Conservation (phyloP, 2,888 invertebrate species). For the Epinotia brunnichana region DNA sequence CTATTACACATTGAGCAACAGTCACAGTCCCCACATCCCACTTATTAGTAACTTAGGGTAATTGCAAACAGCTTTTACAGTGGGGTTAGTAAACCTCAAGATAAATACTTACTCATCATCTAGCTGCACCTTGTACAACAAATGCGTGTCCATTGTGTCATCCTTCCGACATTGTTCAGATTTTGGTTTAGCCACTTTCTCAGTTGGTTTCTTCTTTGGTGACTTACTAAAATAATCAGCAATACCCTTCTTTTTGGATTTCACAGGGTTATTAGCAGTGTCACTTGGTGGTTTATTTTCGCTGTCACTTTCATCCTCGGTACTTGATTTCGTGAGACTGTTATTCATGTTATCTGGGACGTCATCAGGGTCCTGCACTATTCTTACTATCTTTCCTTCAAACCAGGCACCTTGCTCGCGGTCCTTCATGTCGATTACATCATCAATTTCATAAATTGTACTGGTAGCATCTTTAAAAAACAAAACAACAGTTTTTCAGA, state of each 20-base stretch:
- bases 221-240: slow-evolving; percentile 63
- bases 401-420: slow-evolving; percentile 88
- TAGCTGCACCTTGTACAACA: slow-evolving; percentile 76
- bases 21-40: too few species aligned
- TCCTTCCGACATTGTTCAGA: slow-evolving; percentile 39
- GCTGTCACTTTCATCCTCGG: slow-evolving; percentile 57
- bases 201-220: slow-evolving; percentile 53
- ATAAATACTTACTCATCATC: slow-evolving; percentile 66
- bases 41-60: too few species aligned
- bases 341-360: slow-evolving; percentile 36
- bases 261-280: slow-evolving; percentile 50
- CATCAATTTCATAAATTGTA: slow-evolving; percentile 83
- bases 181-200: slow-evolving; percentile 46
- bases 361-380: slow-evolving; percentile 70
- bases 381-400: slow-evolving; percentile 86
- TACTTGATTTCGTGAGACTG: slow-evolving; percentile 46
- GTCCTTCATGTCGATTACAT: slow-evolving; percentile 87
- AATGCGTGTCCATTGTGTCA: slow-evolving; percentile 56
- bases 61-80: too few species aligned
- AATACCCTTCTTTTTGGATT: slow-evolving; percentile 59
- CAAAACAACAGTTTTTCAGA: slow-evolving; percentile 19
- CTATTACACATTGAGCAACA: too few species aligned
- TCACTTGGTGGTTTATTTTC: slow-evolving; percentile 64
- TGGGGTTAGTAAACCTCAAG: neutral
- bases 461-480: slow-evolving; percentile 71